Evolutionary conservation across 2,797 vertebrate genomes (phyloP).

Genomic region (Zalophus californianus): DNA sequence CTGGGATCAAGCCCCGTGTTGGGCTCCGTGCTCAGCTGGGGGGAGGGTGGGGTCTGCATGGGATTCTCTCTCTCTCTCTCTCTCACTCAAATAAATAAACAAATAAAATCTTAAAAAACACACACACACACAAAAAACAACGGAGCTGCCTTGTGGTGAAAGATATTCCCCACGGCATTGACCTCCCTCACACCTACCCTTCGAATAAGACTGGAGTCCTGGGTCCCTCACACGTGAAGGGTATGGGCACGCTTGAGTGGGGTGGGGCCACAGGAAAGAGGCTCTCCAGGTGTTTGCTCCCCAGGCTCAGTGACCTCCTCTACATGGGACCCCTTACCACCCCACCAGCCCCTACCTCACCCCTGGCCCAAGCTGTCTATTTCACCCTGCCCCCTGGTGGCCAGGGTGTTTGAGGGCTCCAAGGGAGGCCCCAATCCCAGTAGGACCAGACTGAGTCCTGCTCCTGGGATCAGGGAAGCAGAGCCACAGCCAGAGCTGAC

Average conservation of each 20-base stretch:
- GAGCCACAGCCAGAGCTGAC: neutral
- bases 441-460: neutral
- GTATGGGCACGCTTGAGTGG: neutral
- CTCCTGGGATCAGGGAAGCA: neutral
- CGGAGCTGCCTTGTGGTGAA: neutral
- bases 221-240: neutral
- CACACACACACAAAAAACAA: neutral
- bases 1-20: neutral
- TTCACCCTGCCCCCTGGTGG: neutral
- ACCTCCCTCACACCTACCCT: neutral
- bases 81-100: neutral
- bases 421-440: neutral
- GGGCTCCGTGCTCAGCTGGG: neutral
- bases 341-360: too few species aligned
- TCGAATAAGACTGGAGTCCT: neutral
- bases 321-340: neutral
- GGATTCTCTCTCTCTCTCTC: neutral
- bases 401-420: neutral
- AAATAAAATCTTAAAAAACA: neutral
- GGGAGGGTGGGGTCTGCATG: neutral
- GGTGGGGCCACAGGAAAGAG: neutral
- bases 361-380: neutral
- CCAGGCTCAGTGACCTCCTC: neutral
- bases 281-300: neutral
- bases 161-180: neutral